A percentile compares a stretch with the other conserved stretches of the same genome.
These are phyloP conservation scores for Pemphredon lugubris DNA, from an alignment of 2,888 invertebrate genomes.

Conservation along the genomic window DNA sequence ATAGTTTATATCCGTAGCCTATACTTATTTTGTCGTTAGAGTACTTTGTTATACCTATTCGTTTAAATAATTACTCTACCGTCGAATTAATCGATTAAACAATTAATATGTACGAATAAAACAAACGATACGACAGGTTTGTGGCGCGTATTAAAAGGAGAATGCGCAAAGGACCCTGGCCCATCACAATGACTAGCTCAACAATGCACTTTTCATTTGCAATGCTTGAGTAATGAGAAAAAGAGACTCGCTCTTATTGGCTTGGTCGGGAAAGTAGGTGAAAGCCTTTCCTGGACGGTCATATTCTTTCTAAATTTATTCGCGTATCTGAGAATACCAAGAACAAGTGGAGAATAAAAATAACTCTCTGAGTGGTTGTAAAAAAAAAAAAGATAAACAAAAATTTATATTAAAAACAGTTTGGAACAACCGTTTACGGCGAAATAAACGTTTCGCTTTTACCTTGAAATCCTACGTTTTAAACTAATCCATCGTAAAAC, in stretches of 20 bases:
- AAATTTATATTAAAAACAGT: not conserved
- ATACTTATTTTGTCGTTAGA: slow-evolving; percentile 69
- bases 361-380: not conserved
- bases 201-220: slow-evolving; percentile 64
- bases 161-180: slow-evolving; percentile 71
- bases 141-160: slow-evolving; percentile 38
- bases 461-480: not conserved
- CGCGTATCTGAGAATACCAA: not conserved
- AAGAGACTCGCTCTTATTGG: slow-evolving; percentile 43
- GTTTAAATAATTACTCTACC: slow-evolving; percentile 66
- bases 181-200: slow-evolving; percentile 76
- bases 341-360: not conserved
- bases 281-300: slow-evolving; percentile 73
- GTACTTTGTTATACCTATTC: slow-evolving; percentile 68
- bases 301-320: slow-evolving; percentile 57
- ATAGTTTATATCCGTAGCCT: slow-evolving; percentile 64
- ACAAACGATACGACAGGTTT: slow-evolving; percentile 26
- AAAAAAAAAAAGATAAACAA: not conserved
- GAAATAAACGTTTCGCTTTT: slow-evolving; percentile 5
- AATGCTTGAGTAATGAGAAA: slow-evolving; percentile 27
- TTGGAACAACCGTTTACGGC: not conserved
- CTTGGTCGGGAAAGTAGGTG: slow-evolving; percentile 65
- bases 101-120: slow-evolving; percentile 35
- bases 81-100: slow-evolving; percentile 54
- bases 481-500: slow-evolving; percentile 14